phyloP scores from a whole-genome alignment of 2,888 invertebrate species.

The Acronicta aceris region DNA sequence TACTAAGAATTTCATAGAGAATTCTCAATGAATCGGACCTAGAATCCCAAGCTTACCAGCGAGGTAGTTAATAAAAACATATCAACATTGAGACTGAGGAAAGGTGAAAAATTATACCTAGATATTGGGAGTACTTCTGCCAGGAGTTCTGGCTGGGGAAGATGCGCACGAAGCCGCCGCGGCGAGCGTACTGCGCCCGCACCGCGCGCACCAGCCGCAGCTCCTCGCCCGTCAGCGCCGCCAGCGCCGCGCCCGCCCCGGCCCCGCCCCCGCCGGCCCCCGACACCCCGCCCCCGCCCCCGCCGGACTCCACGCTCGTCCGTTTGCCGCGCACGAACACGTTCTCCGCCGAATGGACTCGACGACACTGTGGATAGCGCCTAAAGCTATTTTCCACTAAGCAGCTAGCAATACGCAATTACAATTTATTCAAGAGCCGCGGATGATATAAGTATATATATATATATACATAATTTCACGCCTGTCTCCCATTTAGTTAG shows the following conservation, averaged over 20 bases:
- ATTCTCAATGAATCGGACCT: too few species aligned
- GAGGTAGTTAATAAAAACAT: too few species aligned
- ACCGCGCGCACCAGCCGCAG: slow-evolving; percentile 93
- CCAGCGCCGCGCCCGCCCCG: slow-evolving; percentile 58
- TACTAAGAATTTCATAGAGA: too few species aligned
- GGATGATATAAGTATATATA: too few species aligned
- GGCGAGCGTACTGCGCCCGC: slow-evolving; percentile 93
- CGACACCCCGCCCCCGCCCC: slow-evolving; percentile 75
- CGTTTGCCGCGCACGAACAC: slow-evolving; percentile 80
- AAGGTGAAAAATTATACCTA: background rate
- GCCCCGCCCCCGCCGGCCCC: slow-evolving; percentile 82
- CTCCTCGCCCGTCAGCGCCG: slow-evolving; percentile 92
- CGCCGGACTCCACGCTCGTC: slow-evolving; percentile 66
- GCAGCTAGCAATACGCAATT: too few species aligned
- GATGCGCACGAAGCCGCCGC: slow-evolving; percentile 96
- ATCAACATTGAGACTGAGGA: too few species aligned
- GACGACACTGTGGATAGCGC: slow-evolving; percentile 88
- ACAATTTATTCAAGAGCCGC: too few species aligned
- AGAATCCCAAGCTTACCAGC: too few species aligned
- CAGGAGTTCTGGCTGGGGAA: slow-evolving; percentile 97
- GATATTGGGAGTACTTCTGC: slow-evolving; percentile 94
- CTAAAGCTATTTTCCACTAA: background rate
- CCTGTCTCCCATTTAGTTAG: too few species aligned
- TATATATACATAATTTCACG: too few species aligned
- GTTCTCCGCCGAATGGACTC: slow-evolving; percentile 93